Evolutionary conservation across 2,888 invertebrate species (phyloP), one percentile per base, ranked within the genome.

Genomic region (Callosobruchus maculatus): DNA sequence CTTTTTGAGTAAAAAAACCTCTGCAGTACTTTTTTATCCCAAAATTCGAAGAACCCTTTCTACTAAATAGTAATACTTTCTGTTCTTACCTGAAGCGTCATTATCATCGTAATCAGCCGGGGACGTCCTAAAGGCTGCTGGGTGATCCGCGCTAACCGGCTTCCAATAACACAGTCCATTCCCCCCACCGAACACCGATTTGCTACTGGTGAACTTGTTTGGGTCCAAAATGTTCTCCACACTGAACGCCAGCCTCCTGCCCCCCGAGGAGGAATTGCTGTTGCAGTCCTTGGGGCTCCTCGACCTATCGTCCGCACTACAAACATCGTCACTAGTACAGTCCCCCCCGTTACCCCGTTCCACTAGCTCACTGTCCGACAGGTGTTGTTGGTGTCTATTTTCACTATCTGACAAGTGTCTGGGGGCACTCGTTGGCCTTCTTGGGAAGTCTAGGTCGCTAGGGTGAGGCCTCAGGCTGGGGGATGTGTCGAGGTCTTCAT

Each of bases 211-310:
- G 86, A 96, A 96, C 88, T 96, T 96, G 82, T 93, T 96, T 2
- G 96, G 96, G 87, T 96, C 96, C 80, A 96, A 88, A 78, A 96
- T 96, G 84, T 96, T 96, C 88, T 96, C 96, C 22, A 96, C 96
- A 4, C 95, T 95, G 87, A 96, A 96, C 21, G 96, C 95, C 78
- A 96, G 90, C 80, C 90, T 92, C 81, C 93, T 87, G 84, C 85
- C 84, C 86, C 85, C 84, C 86, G 86, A 82, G 87, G 87, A 77
- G 84, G 67, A 66, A 68, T 22, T 22, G 22, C 68, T 68, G 68
- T 22, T 68, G 68, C 68, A 21, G 22, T 68, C 49, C 49, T 49
- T 49, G 13, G 87, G 87, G 80, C 87, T 86, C 72, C 85, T 85
- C 76, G 87, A 87, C 73, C 86, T 82, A 77, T 87, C 83, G 74